A percentile compares a stretch with the other conserved stretches of the same genome.
Evolutionary conservation across 2,888 invertebrate species (phyloP).

Genomic region (Mythimna ferrago): DNA sequence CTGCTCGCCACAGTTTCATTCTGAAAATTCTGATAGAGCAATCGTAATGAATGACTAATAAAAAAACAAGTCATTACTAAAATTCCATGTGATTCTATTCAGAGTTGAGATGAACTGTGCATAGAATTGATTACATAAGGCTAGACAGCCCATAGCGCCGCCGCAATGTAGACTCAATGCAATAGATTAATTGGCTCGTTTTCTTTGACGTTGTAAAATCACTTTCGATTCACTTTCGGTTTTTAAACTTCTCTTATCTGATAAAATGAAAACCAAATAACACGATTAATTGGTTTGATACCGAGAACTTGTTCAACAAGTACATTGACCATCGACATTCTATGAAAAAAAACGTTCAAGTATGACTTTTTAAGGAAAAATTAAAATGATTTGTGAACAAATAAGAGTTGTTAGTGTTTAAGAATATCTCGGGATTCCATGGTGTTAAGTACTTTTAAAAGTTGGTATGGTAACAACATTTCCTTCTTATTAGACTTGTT

Average conservation of each 20-base stretch:
- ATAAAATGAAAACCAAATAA: constrained; percentile 63
- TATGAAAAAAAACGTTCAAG: constrained; percentile 9
- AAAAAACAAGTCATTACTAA: constrained; percentile 20
- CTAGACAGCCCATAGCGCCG: constrained; percentile 46
- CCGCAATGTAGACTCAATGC: constrained; percentile 54
- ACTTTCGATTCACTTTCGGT: constrained; percentile 73
- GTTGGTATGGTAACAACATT: constrained; percentile 14
- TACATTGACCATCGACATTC: constrained; percentile 16
- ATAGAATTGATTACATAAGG: constrained; percentile 65
- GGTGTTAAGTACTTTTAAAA: constrained; percentile 30
- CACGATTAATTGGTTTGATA: constrained; percentile 67
- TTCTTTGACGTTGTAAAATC: constrained; percentile 70
- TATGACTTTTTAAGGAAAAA: constrained; percentile 4
- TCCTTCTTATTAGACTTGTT: constrained; percentile 42
- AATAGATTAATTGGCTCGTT: constrained; percentile 70
- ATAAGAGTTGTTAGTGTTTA: constrained; percentile 35
- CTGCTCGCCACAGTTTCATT: constrained; percentile 9
- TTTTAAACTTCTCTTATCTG: constrained; percentile 66
- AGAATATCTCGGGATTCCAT: constrained; percentile 18
- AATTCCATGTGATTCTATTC: constrained; percentile 31
- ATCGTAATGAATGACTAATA: constrained; percentile 5
- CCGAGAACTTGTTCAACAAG: constrained; percentile 9
- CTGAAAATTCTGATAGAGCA: constrained; percentile 10
- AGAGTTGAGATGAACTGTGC: constrained; percentile 42
- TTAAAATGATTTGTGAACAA: constrained; percentile 40